Evolutionary conservation across 2,888 invertebrate species (phyloP).

Genomic region (Diarsia dahlii): DNA sequence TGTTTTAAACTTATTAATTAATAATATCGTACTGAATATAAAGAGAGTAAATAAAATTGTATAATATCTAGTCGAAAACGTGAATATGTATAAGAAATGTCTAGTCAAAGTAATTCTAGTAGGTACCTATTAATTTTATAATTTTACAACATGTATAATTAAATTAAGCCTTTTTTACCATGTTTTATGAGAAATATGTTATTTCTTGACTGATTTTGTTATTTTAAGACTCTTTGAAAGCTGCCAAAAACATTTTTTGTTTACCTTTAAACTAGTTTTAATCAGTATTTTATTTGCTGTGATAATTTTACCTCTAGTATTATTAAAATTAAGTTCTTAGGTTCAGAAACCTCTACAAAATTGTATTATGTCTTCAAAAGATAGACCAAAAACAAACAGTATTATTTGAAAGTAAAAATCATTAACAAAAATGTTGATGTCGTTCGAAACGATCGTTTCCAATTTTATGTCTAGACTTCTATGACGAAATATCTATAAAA

Average conservation of each 20-base stretch:
- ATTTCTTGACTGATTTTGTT: conserved; percentile 34
- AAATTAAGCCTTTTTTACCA: neutral
- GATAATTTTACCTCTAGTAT: conserved; percentile 60
- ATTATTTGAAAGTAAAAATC: conserved; percentile 41
- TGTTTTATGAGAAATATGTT: conserved; percentile 1
- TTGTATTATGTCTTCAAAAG: conserved; percentile 50
- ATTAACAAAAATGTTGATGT: conserved; percentile 48
- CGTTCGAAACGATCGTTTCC: conserved; percentile 60
- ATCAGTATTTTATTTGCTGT: conserved; percentile 64
- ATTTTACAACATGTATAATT: conserved; percentile 10
- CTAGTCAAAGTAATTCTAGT: conserved; percentile 46
- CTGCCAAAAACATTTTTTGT: conserved; percentile 48
- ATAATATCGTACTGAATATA: conserved; percentile 57
- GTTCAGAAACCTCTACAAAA: conserved; percentile 30
- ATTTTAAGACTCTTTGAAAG: conserved; percentile 12
- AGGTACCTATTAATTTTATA: conserved; percentile 22
- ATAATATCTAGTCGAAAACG: conserved; percentile 55
- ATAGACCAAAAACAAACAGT: conserved; percentile 30
- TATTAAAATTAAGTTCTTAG: conserved; percentile 41
- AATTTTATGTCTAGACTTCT: conserved; percentile 53
- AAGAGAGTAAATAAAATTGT: conserved; percentile 44
- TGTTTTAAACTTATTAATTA: conserved; percentile 51
- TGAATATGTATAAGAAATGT: conserved; percentile 51
- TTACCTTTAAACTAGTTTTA: conserved; percentile 43
- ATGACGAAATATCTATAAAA: conserved; percentile 36